phyloP scores from a whole-genome alignment of 2,888 invertebrate species.

The Tanypteryx hageni region DNA sequence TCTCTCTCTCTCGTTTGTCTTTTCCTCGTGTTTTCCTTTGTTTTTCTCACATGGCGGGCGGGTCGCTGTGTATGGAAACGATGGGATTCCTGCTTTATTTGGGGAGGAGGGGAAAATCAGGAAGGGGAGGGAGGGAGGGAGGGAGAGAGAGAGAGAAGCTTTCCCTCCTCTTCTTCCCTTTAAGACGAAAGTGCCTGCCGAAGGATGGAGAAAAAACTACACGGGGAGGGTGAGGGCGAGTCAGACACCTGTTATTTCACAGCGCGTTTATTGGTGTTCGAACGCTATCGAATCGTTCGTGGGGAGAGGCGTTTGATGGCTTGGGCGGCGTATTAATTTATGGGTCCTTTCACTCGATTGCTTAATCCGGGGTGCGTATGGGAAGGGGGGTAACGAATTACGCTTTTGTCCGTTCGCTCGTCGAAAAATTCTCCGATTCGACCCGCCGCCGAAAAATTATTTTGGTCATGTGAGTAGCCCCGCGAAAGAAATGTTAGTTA shows the following conservation, averaged over 20 bases:
- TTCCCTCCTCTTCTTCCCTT: neutral
- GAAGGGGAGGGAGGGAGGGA: neutral
- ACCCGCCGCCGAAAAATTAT: neutral
- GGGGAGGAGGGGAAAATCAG: neutral
- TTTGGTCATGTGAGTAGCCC: too few relatives aligned
- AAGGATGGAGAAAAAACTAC: neutral
- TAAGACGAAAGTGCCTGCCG: constrained; percentile 1
- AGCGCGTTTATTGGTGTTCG: neutral
- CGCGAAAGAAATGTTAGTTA: too few relatives aligned
- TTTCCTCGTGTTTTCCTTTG: neutral
- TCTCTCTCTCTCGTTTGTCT: neutral
- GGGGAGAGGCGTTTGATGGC: neutral
- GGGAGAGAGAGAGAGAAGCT: neutral
- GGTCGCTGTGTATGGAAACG: constrained; percentile 26
- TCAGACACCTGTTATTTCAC: constrained; percentile 37
- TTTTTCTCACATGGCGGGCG: constrained; percentile 10
- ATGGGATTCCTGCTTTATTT: constrained; percentile 35
- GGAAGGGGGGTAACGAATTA: neutral
- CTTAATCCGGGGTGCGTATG: neutral
- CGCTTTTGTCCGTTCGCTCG: neutral
- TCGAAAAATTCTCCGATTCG: neutral
- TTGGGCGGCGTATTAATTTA: neutral
- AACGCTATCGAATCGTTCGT: neutral
- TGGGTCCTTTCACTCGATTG: neutral
- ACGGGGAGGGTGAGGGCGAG: neutral